Evolutionary conservation across 2,888 invertebrate species (phyloP), one percentile per base, ranked within the genome.

Genomic region (Plebejus melissa): DNA sequence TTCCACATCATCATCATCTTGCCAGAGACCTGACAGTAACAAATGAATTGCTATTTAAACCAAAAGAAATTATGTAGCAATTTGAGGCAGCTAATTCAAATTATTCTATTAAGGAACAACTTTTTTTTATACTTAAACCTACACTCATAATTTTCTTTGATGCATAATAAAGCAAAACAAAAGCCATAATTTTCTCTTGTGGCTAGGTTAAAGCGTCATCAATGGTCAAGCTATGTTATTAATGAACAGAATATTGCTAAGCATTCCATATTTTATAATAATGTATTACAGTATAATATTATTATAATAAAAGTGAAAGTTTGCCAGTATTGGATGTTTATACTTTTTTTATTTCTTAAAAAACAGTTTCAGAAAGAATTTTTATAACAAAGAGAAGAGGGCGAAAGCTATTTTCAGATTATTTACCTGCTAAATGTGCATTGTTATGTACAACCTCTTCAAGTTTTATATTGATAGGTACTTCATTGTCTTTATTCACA

Each of bases 361-460:
- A 46, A 41, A 11, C 9, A 0, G 22, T 22, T 22, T 22, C 22
- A 22, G 22, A 22, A 22, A 22, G 22, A 22, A 22, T 22, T 22
- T 22, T 22, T 22, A 54, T 50, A 13, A 50, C 13, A 50, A 2
- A 11, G 13, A 13, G 50, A 13, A 50, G 4, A 13, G 13, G 13
- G 13, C 50, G 13, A 50, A 13, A 50, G 41, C 41, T 41, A 41
- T 7, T 13, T 16, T 28, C 9, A 28, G 1, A 60, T 60, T 57
- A 50, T 38, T 74, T 77, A 94, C 95, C 95, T 76, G 95, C 87
- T 82, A 94, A 91, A 86, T 94, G 94, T 81, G 94, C 93, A 85
- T 96, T 95, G 78, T 93, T 93, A 74, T 95, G 93, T 76, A 96
- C 91, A 74, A 95, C 91, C 78, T 95, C 94, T 82, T 95, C 94